Conservation (phyloP, 1,140 invertebrate species). For the Scaptomyza pallida region DNA sequence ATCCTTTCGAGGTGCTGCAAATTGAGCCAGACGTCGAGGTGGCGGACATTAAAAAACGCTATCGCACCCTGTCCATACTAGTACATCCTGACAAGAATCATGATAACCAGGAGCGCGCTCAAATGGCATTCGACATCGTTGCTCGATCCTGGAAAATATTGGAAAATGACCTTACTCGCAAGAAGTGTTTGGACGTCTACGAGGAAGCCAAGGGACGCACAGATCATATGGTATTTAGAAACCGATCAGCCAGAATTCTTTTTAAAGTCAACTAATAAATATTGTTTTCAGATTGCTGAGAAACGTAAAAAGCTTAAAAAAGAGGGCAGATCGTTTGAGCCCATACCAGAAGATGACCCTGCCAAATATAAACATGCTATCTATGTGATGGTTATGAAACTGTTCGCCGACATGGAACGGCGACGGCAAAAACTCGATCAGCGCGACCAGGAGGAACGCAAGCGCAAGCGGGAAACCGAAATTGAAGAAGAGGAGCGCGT, state of each 20-base stretch:
- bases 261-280: neutral
- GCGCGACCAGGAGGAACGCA: constrained; percentile 96
- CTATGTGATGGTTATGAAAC: constrained; percentile 99
- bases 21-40: constrained; percentile 94
- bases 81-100: constrained; percentile 94
- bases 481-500: constrained; percentile 95
- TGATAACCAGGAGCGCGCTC: constrained; percentile 97
- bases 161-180: constrained; percentile 96
- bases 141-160: constrained; percentile 98
- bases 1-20: constrained; percentile 98
- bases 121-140: constrained; percentile 97
- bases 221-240: constrained; percentile 92
- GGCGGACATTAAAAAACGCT: constrained; percentile 98
- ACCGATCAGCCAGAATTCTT: neutral
- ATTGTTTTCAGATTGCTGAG: constrained; percentile 90
- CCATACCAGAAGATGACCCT: constrained; percentile 97
- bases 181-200: constrained; percentile 97
- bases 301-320: constrained; percentile 98
- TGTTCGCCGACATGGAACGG: constrained; percentile 98
- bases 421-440: constrained; percentile 93
- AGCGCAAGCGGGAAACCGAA: constrained; percentile 97
- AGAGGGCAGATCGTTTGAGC: constrained; percentile 91
- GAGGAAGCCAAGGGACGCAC: constrained; percentile 98
- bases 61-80: constrained; percentile 96
- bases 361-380: constrained; percentile 96